Conservation (phyloP, 2,888 invertebrate species). For the Cephus nigrinus region DNA sequence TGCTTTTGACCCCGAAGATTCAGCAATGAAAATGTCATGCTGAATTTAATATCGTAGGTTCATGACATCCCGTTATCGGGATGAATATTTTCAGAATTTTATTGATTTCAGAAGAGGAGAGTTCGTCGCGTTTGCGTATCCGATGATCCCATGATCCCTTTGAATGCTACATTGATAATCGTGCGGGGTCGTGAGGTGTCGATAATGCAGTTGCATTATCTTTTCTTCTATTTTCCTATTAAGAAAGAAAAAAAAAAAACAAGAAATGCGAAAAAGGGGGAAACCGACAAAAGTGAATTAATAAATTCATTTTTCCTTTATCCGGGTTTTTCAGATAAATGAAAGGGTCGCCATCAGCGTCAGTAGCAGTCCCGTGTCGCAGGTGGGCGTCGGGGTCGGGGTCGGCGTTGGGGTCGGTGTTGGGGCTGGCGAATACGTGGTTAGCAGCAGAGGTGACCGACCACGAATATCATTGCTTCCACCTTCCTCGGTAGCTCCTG, state of each 20-base stretch:
- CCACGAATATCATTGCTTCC: conserved; percentile 78
- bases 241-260: background rate
- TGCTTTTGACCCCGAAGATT: background rate
- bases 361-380: conserved; percentile 60
- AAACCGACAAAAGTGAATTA: background rate
- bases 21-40: background rate
- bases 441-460: conserved; percentile 62
- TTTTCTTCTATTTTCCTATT: background rate
- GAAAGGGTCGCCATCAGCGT: conserved; percentile 63
- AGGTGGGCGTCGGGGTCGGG: conserved; percentile 52
- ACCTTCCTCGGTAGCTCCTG: conserved; percentile 69
- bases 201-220: background rate
- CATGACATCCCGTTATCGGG: background rate
- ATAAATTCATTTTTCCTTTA: background rate
- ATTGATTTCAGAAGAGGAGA: background rate
- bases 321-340: conserved; percentile 50
- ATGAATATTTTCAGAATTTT: background rate
- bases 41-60: background rate
- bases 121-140: background rate
- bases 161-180: background rate
- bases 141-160: background rate
- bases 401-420: conserved; percentile 46
- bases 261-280: background rate
- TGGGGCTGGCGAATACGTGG: conserved; percentile 50
- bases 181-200: background rate